These are phyloP conservation scores for Plagiodera versicolora DNA, from an alignment of 2,888 invertebrate species.

Conservation along the genomic window DNA sequence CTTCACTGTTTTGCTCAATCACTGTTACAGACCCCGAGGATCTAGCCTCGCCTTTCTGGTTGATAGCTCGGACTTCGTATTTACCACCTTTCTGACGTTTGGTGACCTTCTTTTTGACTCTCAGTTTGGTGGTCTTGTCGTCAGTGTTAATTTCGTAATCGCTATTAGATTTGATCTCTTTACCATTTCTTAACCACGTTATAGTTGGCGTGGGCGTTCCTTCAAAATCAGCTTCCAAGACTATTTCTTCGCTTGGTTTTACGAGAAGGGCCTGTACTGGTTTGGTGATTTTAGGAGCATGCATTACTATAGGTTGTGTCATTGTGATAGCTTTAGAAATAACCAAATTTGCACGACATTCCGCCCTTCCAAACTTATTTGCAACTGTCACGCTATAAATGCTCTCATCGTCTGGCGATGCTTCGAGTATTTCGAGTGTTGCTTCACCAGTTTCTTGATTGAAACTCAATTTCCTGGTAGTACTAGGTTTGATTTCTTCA, in stretches of 20 bases:
- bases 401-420: constrained; percentile 67
- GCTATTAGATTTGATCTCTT: constrained; percentile 68
- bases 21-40: constrained; percentile 83
- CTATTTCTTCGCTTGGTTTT: constrained; percentile 68
- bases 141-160: constrained; percentile 63
- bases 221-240: constrained; percentile 71
- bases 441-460: constrained; percentile 66
- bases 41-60: constrained; percentile 75
- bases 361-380: constrained; percentile 73
- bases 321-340: constrained; percentile 58
- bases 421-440: constrained; percentile 65
- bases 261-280: constrained; percentile 77
- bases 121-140: constrained; percentile 66
- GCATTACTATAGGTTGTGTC: constrained; percentile 58
- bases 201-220: constrained; percentile 73
- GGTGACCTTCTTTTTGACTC: constrained; percentile 61
- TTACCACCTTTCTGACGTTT: constrained; percentile 80
- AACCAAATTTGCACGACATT: constrained; percentile 73
- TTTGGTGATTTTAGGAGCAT: constrained; percentile 75
- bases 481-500: constrained; percentile 63
- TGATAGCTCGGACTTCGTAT: constrained; percentile 83
- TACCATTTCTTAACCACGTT: constrained; percentile 84
- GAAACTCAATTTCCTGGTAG: constrained; percentile 61
- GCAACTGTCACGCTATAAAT: constrained; percentile 71
- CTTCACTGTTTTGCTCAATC: constrained; percentile 60